Base-by-base conservation (phyloP, 2,888 invertebrate genomes). In the Chrysolina haemoptera region DNA sequence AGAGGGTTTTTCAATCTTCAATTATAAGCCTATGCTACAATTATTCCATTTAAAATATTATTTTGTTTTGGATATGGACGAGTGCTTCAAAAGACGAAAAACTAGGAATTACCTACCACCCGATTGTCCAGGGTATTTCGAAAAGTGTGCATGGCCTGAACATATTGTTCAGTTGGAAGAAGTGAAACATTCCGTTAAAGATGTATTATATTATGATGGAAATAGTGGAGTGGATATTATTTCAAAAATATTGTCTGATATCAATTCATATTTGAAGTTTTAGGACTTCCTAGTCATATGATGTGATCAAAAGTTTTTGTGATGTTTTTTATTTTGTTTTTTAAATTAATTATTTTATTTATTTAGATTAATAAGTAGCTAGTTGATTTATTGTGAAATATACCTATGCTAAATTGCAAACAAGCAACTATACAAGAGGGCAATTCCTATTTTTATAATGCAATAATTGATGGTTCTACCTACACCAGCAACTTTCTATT, bases 131-230 rank as follows among this genome's bases (percentile, higher is more conserved):
- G 96, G 96, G 0, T 98, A 98, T 89, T 97, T 97, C 89, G 96
- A 97, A 62, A 88, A 88, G 79, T 92, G 94, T 84, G 96, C 95
- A n/a, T 98, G 98, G 97, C 97, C 97, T n/a, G 92, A 93, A 84
- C 95, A 97, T 85, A 83, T 91, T 72, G 89, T 88, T 81, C 91
- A 93, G 81, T 87, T 90, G 50, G 80, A 86, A 22, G 90, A 91
- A 82, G 86, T 90, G 40, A 73, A 82, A 65, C 76, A 76, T 41
- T 80, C 87, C 69, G 82, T 86, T 0, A 68, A 78, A 53, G 78
- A 85, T 77, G 80, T 88, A 18, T 78, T 69, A 27, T 87, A 82
- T 79, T 83, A 85, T 71, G 75, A 83, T 76, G 84, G 82, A 71
- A 77, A 78, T 40, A 76, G 67, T 43, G 77, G 69, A 14, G 55